These are phyloP conservation scores for Hypomesus transpacificus DNA, from an alignment of 2,113 vertebrate species.

Conservation along the genomic window DNA sequence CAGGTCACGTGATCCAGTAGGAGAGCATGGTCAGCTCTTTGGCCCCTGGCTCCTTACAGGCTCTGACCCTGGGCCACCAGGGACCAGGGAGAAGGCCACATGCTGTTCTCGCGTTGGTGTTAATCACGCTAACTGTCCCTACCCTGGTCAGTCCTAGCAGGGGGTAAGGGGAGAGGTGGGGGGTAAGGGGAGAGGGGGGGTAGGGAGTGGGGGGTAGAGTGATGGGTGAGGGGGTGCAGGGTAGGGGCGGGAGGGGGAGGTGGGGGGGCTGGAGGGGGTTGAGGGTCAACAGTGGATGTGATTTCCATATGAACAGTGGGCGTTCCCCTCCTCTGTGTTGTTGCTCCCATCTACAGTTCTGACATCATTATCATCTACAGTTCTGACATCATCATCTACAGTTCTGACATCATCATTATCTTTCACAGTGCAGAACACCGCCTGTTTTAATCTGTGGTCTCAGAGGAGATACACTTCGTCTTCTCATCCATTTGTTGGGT, in stretches of 20 bases:
- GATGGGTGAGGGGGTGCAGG: conserved; percentile 14
- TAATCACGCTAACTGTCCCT: conserved; percentile 52
- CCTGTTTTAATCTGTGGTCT: background rate
- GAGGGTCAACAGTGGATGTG: conserved; percentile 43
- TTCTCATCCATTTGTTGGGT: too few relatives aligned
- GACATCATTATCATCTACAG: conserved; percentile 23
- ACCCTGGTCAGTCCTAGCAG: conserved; percentile 44
- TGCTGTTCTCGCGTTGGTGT: conserved; percentile 43
- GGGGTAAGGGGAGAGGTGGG: conserved; percentile 38
- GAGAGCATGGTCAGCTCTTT: conserved; percentile 48
- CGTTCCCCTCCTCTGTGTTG: conserved; percentile 18
- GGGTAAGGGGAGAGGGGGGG: conserved; percentile 10
- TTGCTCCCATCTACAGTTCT: conserved; percentile 30
- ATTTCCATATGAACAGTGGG: conserved; percentile 65
- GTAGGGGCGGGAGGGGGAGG: conserved; percentile 23
- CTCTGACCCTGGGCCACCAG: conserved; percentile 17
- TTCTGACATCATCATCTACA: conserved; percentile 36
- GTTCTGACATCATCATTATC: conserved; percentile 18
- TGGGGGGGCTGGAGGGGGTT: conserved; percentile 17
- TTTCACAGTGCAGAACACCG: background rate
- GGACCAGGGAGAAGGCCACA: conserved; percentile 17
- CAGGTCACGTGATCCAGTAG: conserved; percentile 30
- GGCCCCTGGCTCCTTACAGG: conserved; percentile 51
- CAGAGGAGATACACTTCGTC: too few relatives aligned
- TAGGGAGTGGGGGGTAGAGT: background rate